Evolutionary conservation across 2,797 vertebrate species (phyloP), one percentile per base, ranked within the genome.

Genomic region (Garrulus glandarius): DNA sequence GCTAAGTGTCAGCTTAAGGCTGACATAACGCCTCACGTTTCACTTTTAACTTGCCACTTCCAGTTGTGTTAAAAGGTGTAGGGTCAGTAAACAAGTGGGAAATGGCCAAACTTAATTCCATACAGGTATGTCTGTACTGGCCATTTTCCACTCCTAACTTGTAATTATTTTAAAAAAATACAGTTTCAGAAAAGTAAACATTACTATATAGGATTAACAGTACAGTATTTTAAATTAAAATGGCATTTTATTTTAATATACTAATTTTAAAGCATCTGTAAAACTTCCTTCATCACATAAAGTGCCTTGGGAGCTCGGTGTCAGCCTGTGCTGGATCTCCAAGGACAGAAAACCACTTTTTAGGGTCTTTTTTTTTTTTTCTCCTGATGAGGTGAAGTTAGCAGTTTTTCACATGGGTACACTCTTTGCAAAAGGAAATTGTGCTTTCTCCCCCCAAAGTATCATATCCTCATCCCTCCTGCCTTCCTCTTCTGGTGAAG

Each of bases 391-490:
- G 24, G 30, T 59, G 61, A 29, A 83, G 7, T 43, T 50, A 20
- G 20, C 9, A 7, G 6, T 27, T 87, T 74, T 75, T 83, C 37
- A 27, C 46, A 15, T 21, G 5, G 1, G 24, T 18, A 4, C 0
- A 0, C 50, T 67, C 44, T 59, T 84, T 71, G 53, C 22, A 8
- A 43, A 84, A 71, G 41, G 30, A 69, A 70, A 27, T 55, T 9
- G 4, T 2, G 1, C 34, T 55, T 83, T 57, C 22, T 52, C 4
- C 24, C n/a, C 41, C 16, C 16, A 3, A 5, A 44, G 27, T 9
- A 1, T 43, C 65, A 49, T 4, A 1, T 27, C 47, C 37, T 53
- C 3, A 0, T 63, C 64, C 55, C 24, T 60, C 27, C 84, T 16
- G 29, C 74, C 46, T 57, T 19, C 24, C 3, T 4, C 30, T 53